Evolutionary conservation across 2,888 invertebrate genomes (phyloP), one percentile per base, ranked within the genome.

Genomic region (Osmoderma eremita): DNA sequence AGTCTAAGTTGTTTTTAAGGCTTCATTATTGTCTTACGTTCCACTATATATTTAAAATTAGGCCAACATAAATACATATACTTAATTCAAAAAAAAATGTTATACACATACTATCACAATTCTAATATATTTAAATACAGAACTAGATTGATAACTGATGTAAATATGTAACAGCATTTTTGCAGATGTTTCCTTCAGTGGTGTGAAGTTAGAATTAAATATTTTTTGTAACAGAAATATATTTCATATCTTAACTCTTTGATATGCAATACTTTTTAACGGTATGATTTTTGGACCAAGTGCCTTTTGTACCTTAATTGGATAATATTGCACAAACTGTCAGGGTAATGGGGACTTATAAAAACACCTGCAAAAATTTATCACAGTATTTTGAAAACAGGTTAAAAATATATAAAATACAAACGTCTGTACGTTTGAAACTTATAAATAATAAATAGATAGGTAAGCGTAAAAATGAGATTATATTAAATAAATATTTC

Each of bases 11-110:
- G 24, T 56, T 30, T 30, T 65, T 77, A 78, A 78, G 78, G 78
- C 78, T 72, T 74, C 74, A 73, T 79, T 79, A 79, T 79, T 79
- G 79, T 80, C 79, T 75, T 77, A 74, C 71, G 79, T 80, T 80
- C 74, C 77, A 73, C 76, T 78, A 76, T 48, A 61, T 30, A 45
- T 61, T 61, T 61, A 45, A 61, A 74, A 69, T 70, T 67, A 69
- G 62, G n/a, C n/a, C n/a, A n/a, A n/a, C n/a, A 67, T 17, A 20
- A 63, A 61, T 42, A 61, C n/a, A n/a, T 42, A 13, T 17, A 54
- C 17, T 24, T 20, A 15, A 30, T 30, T 5, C 1, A 30, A 30
- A 30, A 6, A 30, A 30, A 30, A 30, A 30, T 30, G 3, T 5
- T 8, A 30, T 10, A 30, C 30, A 30, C n/a, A 10, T 30, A 5